Evolutionary conservation across 2,888 invertebrate species (phyloP).

Genomic region (Agapetus fuscipes): DNA sequence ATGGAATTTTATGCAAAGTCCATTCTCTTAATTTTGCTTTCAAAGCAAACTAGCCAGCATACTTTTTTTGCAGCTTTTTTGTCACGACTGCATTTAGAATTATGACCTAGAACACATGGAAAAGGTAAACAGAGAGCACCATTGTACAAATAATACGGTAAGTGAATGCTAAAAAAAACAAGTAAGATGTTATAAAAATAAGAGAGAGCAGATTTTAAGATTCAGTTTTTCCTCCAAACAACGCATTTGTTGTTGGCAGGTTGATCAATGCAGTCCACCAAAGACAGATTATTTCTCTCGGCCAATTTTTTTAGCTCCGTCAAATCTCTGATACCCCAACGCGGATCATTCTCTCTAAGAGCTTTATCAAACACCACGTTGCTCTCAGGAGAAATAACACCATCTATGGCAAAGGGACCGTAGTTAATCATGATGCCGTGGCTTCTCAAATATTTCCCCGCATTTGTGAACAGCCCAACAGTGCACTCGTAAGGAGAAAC

Average conservation of each 20-base stretch:
- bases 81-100: no score
- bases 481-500: slow-evolving; percentile 68
- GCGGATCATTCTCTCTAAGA: slow-evolving; percentile 52
- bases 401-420: slow-evolving; percentile 73
- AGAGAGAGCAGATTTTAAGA: no score
- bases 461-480: slow-evolving; percentile 64
- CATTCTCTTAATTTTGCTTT: no score
- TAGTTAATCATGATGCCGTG: slow-evolving; percentile 71
- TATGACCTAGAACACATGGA: no score
- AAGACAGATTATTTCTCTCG: slow-evolving; percentile 45
- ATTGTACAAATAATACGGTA: no score
- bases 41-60: no score
- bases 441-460: slow-evolving; percentile 53
- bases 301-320: slow-evolving; percentile 55
- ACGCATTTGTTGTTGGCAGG: slow-evolving; percentile 81
- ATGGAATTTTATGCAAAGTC: no score
- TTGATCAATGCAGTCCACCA: slow-evolving; percentile 62
- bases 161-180: no score
- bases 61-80: no score
- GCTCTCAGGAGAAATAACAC: slow-evolving; percentile 68
- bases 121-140: no score
- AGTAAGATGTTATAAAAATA: no score
- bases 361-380: slow-evolving; percentile 69
- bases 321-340: slow-evolving; percentile 76
- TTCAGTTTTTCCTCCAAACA: slow-evolving; percentile 61